These are phyloP conservation scores for Pogona vitticeps DNA, from an alignment of 2,113 vertebrate species.

Conservation along the genomic window DNA sequence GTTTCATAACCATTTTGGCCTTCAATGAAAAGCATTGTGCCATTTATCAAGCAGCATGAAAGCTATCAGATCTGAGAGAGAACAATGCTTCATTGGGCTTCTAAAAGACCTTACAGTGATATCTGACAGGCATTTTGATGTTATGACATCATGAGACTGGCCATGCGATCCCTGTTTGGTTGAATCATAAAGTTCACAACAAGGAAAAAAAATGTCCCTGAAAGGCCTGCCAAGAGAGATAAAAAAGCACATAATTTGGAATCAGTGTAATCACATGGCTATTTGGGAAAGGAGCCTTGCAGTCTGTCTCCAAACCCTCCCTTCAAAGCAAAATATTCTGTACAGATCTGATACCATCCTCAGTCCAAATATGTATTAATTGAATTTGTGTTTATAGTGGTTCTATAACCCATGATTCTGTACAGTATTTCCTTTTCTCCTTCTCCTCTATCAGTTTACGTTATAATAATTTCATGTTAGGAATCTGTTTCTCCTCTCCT, in stretches of 20 bases:
- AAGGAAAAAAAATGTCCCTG: not conserved
- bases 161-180: not conserved
- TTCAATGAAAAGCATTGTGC: not conserved
- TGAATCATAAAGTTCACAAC: not conserved
- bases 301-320: not conserved
- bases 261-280: not conserved
- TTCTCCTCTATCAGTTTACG: not conserved
- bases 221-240: not conserved
- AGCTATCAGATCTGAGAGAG: not conserved
- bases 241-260: not conserved
- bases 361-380: not conserved
- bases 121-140: not conserved
- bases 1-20: not conserved
- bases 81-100: not conserved
- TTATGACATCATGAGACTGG: not conserved
- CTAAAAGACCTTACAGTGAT: not conserved
- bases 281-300: not conserved
- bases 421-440: not conserved
- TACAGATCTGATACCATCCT: not conserved
- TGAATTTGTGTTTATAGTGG: not conserved
- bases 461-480: not conserved
- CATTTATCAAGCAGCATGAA: not conserved
- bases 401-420: not conserved
- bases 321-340: not conserved
- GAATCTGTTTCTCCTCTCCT: not conserved